These are phyloP conservation scores for Poeciliopsis turneri DNA, from an alignment of 2,797 vertebrate genomes.

Conservation along the genomic window DNA sequence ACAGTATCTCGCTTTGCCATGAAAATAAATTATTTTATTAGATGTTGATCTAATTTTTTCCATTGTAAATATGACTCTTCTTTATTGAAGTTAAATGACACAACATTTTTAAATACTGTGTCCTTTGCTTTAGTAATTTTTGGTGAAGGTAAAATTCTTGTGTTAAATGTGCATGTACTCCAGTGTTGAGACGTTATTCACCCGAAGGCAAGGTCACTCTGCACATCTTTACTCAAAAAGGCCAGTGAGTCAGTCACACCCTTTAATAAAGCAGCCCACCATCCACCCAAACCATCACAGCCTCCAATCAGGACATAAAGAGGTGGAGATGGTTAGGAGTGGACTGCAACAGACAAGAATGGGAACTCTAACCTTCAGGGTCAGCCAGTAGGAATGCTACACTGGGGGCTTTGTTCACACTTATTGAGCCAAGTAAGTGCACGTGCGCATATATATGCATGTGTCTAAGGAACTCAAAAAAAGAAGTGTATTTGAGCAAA, in stretches of 20 bases:
- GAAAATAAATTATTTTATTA: neutral
- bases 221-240: slow-evolving; percentile 48
- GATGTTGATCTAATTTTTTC: neutral
- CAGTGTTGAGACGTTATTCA: slow-evolving; percentile 42
- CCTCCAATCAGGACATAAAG: slow-evolving; percentile 66
- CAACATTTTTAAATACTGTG: neutral
- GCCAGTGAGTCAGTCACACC: slow-evolving; percentile 69
- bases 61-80: neutral
- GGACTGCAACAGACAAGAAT: slow-evolving; percentile 41
- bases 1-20: neutral
- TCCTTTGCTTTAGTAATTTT: neutral
- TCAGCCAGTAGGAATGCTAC: slow-evolving; percentile 63
- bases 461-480: slow-evolving; percentile 20
- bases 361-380: slow-evolving; percentile 69
- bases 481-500: slow-evolving; percentile 6
- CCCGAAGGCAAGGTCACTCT: slow-evolving; percentile 55
- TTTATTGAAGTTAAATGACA: neutral
- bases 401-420: slow-evolving; percentile 70
- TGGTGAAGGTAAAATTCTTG: neutral
- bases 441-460: slow-evolving; percentile 12
- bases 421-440: slow-evolving; percentile 22
- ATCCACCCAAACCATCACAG: slow-evolving; percentile 43
- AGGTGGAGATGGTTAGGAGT: slow-evolving; percentile 52
- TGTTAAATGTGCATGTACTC: slow-evolving; percentile 40
- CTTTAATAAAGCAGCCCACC: slow-evolving; percentile 72